Percentiles rank a stretch among this genome's conserved stretches.
These are phyloP conservation scores for Circaetus cinerascens DNA, from an alignment of 2,113 vertebrate species.

Conservation along the genomic window DNA sequence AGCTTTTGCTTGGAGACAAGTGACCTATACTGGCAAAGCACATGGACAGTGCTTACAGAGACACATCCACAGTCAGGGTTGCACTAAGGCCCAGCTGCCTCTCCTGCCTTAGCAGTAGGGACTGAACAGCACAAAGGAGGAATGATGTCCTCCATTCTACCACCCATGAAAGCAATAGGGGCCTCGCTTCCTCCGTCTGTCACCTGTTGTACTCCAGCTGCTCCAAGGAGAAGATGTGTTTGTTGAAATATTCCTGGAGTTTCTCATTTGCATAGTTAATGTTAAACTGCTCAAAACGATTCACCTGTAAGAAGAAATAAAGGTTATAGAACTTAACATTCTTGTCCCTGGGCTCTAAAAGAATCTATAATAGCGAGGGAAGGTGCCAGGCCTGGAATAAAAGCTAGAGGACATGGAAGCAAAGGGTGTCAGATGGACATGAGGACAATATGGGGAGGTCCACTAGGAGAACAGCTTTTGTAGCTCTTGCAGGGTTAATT, in stretches of 20 bases:
- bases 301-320: slow-evolving; percentile 77
- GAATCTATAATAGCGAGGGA: background rate
- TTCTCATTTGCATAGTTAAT: slow-evolving; percentile 96
- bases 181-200: background rate
- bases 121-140: background rate
- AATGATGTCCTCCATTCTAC: background rate
- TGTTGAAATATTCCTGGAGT: slow-evolving; percentile 94
- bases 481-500: background rate
- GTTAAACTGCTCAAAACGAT: slow-evolving; percentile 93
- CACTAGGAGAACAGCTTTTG: background rate
- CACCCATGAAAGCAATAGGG: background rate
- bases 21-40: background rate
- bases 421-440: background rate
- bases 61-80: background rate
- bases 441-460: background rate
- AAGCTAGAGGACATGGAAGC: background rate
- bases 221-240: slow-evolving; percentile 93
- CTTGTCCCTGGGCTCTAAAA: background rate
- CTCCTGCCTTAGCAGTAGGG: background rate
- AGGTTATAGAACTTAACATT: background rate
- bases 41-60: background rate
- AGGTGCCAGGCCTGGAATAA: background rate
- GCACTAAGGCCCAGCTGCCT: background rate
- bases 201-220: slow-evolving; percentile 94
- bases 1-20: background rate